Evolutionary conservation across 2,113 vertebrate species (phyloP).

Genomic region (Coregonus clupeaformis): DNA sequence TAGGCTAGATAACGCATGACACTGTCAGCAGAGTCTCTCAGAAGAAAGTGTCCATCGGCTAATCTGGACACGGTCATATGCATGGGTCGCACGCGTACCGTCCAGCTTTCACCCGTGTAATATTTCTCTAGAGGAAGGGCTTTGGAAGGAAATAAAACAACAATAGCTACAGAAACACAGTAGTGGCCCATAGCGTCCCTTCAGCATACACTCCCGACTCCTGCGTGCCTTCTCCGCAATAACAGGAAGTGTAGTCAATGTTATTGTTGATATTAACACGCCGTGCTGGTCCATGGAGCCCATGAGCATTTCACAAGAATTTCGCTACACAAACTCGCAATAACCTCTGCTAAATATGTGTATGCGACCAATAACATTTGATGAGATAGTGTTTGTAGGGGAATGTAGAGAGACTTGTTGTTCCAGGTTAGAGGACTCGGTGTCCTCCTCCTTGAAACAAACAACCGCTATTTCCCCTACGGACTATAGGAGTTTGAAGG

Average conservation of each 20-base stretch:
- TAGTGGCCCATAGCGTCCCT: background rate
- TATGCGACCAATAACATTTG: no score
- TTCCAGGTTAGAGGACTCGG: constrained; percentile 29
- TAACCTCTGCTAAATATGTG: no score
- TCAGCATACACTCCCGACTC: constrained; percentile 10
- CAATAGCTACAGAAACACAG: background rate
- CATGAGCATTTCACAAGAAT: background rate
- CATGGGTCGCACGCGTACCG: background rate
- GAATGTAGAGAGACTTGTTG: constrained; percentile 58
- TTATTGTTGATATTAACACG: constrained; percentile 46
- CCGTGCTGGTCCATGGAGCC: constrained; percentile 31
- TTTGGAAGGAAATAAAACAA: constrained; percentile 5
- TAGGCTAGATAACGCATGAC: background rate
- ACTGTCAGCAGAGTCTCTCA: background rate
- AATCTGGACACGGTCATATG: background rate
- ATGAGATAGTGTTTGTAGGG: constrained; percentile 38
- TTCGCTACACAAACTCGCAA: no score
- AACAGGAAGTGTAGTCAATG: constrained; percentile 63
- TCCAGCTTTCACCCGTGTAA: background rate
- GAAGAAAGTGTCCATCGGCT: background rate
- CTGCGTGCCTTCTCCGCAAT: constrained; percentile 41
- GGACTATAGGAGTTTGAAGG: background rate
- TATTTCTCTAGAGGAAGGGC: background rate
- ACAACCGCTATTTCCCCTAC: no score
- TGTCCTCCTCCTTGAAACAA: no score